Conservation (phyloP, 2,113 vertebrate genomes). For the Crotalus tigris region DNA sequence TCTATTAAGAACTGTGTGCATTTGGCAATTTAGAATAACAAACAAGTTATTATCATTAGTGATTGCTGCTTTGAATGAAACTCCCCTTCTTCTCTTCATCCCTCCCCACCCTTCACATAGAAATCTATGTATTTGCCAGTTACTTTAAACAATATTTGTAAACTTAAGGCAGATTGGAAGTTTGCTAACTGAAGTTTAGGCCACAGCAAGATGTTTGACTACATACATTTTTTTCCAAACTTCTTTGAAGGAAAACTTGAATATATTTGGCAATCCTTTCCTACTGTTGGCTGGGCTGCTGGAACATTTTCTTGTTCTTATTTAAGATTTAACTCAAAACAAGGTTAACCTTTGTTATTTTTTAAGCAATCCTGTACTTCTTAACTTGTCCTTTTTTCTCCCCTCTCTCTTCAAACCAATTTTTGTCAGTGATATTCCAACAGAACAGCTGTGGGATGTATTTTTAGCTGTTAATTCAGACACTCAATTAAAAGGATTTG, state of each 20-base stretch:
- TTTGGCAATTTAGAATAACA: not conserved
- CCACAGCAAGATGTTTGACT: not conserved
- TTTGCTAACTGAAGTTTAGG: not conserved
- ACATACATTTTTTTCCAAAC: not conserved
- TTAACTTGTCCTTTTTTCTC: not conserved
- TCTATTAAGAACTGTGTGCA: not conserved
- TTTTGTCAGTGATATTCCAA: conserved; percentile 48
- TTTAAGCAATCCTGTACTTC: not conserved
- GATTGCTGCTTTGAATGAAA: not conserved
- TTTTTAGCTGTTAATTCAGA: conserved; percentile 65
- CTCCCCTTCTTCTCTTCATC: not conserved
- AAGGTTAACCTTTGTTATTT: conserved; percentile 7
- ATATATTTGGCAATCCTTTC: not conserved
- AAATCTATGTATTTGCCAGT: not conserved
- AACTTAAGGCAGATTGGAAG: not conserved
- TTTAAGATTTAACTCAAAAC: conserved; percentile 33
- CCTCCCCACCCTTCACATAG: not conserved
- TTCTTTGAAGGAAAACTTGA: not conserved
- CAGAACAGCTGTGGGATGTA: conserved; percentile 59
- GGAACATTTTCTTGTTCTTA: not conserved
- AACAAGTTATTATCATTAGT: not conserved
- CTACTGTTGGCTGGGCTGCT: not conserved
- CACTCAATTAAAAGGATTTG: conserved; percentile 55
- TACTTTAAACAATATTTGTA: not conserved
- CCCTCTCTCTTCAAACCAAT: not conserved